phyloP scores from a whole-genome alignment of 1,140 invertebrate genomes.

The Drosophila ironensis region DNA sequence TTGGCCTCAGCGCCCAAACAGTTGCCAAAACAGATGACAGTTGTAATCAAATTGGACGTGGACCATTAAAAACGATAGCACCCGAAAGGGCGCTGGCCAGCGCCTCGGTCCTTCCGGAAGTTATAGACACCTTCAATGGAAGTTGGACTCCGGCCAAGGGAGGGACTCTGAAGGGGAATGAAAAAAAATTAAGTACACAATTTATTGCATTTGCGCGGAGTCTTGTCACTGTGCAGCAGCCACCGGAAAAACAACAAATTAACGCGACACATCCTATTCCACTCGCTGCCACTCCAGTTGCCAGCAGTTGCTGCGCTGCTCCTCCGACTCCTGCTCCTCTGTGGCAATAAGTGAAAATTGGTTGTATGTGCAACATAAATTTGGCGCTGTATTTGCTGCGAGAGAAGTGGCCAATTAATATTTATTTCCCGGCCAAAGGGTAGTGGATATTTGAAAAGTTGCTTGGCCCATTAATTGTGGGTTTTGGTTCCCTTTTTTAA shows the following conservation, averaged over 20 bases:
- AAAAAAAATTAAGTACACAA: constrained; percentile 78
- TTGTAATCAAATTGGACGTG: constrained; percentile 78
- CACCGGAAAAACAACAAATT: constrained; percentile 59
- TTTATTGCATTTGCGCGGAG: constrained; percentile 71
- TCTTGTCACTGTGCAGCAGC: constrained; percentile 71
- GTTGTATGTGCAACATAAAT: constrained; percentile 75
- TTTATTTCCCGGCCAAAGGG: constrained; percentile 56
- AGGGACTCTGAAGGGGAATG: constrained; percentile 63
- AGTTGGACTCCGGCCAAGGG: constrained; percentile 49
- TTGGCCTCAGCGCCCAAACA: background rate
- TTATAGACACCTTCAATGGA: constrained; percentile 46
- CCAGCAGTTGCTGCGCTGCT: no score
- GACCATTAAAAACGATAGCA: constrained; percentile 72
- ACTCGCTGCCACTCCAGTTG: no score
- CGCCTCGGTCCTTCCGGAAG: constrained; percentile 22
- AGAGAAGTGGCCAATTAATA: constrained; percentile 60
- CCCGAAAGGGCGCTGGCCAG: constrained; percentile 2
- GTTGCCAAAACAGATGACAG: constrained; percentile 63
- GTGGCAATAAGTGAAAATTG: constrained; percentile 71
- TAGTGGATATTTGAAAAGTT: no score
- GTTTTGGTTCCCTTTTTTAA: no score
- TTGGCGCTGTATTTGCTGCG: constrained; percentile 50
- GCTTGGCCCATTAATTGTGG: no score
- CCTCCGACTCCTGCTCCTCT: no score
- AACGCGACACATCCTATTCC: no score